Conservation (phyloP, 2,113 vertebrate genomes). For the Origma solitaria region DNA sequence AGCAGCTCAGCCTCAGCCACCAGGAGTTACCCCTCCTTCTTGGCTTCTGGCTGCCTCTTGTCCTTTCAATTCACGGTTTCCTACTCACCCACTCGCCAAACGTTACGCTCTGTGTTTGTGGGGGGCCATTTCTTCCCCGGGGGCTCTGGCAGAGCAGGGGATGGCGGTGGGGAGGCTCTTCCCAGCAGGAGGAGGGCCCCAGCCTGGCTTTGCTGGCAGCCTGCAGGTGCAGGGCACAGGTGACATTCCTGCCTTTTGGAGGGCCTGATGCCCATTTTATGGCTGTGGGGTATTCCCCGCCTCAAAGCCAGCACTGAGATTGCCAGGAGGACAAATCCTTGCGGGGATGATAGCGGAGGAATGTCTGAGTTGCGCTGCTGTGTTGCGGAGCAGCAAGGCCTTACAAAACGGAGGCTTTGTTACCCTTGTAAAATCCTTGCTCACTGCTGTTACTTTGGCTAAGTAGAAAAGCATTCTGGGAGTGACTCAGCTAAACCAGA, state of each 20-base stretch:
- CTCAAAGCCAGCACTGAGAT: background rate
- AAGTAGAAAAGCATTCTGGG: no score
- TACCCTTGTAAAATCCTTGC: no score
- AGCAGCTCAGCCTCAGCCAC: background rate
- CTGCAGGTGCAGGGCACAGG: background rate
- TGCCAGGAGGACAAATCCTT: background rate
- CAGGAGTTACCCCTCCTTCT: background rate
- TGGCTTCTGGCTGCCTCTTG: background rate
- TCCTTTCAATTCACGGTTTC: background rate
- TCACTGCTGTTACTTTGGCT: no score
- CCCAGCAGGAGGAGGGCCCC: background rate
- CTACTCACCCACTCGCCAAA: background rate
- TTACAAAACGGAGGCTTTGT: no score
- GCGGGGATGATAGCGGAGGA: background rate
- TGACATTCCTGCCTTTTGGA: fast-evolving
- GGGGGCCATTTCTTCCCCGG: fast-evolving
- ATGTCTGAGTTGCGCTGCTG: background rate
- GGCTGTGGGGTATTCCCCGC: background rate
- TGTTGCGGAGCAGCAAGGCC: no score
- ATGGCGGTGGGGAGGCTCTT: background rate
- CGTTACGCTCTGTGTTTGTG: background rate
- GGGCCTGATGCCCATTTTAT: background rate
- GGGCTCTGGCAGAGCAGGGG: background rate
- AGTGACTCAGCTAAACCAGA: no score
- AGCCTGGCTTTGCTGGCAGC: background rate